phyloP scores from a whole-genome alignment of 92 coral and sea anemone genomes.

The Zoanthus gigantus region DNA sequence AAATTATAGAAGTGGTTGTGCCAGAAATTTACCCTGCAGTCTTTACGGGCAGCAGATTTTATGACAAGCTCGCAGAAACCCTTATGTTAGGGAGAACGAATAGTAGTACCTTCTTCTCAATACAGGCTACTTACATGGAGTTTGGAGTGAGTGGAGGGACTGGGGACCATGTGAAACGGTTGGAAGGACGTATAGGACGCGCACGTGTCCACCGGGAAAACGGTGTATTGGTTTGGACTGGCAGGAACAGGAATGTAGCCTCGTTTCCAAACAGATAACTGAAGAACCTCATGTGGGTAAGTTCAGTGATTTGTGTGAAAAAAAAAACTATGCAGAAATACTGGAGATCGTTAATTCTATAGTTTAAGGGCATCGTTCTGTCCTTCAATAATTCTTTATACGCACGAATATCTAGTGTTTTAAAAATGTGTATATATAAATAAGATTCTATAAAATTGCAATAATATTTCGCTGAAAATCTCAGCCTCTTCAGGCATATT shows the following conservation, averaged over 20 bases:
- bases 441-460: too few relatives aligned
- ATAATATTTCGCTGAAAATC: too few relatives aligned
- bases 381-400: too few relatives aligned
- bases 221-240: conserved; percentile 47
- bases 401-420: too few relatives aligned
- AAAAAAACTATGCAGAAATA: too few relatives aligned
- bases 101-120: neutral
- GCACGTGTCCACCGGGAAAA: conserved; percentile 51
- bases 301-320: neutral
- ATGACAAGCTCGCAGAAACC: neutral
- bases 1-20: too few relatives aligned
- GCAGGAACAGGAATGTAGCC: conserved; percentile 58
- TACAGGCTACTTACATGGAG: conserved; percentile 46
- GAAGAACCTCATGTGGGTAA: conserved; percentile 24
- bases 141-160: conserved; percentile 62
- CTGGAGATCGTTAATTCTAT: neutral
- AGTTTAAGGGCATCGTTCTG: too few relatives aligned
- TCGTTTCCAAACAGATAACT: conserved; percentile 23
- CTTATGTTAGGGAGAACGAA: neutral
- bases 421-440: too few relatives aligned
- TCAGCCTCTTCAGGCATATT: too few relatives aligned
- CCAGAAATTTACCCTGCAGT: neutral
- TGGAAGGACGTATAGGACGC: conserved; percentile 61
- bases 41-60: neutral
- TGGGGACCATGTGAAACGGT: conserved; percentile 65